phyloP scores from a whole-genome alignment of 2,113 vertebrate species.

The Apteryx mantelli region DNA sequence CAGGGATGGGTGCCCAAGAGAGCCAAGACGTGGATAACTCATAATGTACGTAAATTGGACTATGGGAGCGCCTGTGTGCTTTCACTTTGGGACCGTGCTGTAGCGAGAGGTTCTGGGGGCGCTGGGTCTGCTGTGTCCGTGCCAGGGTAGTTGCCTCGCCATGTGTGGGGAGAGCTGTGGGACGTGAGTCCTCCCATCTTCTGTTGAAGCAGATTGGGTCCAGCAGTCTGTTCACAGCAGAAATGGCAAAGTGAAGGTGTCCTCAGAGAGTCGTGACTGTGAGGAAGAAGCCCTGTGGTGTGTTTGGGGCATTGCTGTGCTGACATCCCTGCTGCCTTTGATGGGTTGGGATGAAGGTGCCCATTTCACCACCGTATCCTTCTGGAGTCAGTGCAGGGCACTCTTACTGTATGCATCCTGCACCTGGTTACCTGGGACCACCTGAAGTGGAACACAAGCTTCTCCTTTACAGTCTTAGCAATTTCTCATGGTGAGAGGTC shows the following conservation, averaged over 20 bases:
- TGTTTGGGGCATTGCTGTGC: neutral
- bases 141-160: too few relatives aligned
- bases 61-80: neutral
- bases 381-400: neutral
- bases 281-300: neutral
- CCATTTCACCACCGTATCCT: too few relatives aligned
- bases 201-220: too few relatives aligned
- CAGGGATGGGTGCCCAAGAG: neutral
- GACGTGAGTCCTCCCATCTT: neutral
- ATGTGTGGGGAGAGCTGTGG: too few relatives aligned
- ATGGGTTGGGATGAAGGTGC: neutral
- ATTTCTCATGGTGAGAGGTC: neutral
- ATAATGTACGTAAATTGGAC: fast-evolving
- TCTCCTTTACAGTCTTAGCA: neutral
- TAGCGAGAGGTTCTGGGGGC: too few relatives aligned
- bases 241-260: neutral
- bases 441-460: fast-evolving
- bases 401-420: neutral
- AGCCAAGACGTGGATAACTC: too few relatives aligned
- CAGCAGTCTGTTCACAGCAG: neutral
- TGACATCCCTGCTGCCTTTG: neutral
- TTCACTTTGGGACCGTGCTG: too few relatives aligned
- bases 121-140: too few relatives aligned
- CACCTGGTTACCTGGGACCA: fast-evolving
- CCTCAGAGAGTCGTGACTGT: neutral